Conservation (phyloP, 2,797 vertebrate species). For the Pampus argenteus region DNA sequence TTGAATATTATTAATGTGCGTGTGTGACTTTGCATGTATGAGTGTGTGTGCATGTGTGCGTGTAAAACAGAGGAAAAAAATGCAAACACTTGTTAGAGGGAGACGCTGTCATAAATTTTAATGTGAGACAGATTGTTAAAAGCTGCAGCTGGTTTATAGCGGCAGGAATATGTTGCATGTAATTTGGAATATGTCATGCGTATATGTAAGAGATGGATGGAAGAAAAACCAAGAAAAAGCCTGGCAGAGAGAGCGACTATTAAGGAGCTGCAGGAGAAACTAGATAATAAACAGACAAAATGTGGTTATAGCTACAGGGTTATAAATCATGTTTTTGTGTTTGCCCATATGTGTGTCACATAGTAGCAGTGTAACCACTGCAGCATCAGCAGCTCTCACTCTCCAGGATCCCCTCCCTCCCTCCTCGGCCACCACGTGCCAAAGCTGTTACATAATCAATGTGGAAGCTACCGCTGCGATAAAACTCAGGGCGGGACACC, state of each 20-base stretch:
- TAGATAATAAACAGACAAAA: conserved; percentile 1
- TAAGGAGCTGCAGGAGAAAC: not conserved
- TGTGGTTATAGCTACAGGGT: conserved; percentile 3
- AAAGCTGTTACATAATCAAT: conserved; percentile 69
- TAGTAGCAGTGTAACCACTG: conserved; percentile 49
- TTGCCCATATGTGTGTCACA: conserved; percentile 42
- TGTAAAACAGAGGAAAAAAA: not conserved
- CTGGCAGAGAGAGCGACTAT: not conserved
- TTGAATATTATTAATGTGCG: not conserved
- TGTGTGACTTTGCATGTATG: not conserved
- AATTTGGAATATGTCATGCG: not conserved
- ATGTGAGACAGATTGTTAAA: not conserved
- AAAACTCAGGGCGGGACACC: conserved; percentile 23
- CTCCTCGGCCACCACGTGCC: conserved; percentile 50
- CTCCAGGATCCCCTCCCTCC: conserved; percentile 39
- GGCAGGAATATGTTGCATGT: conserved; percentile 10
- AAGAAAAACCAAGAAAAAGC: conserved; percentile 2
- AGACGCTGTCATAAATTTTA: conserved; percentile 1
- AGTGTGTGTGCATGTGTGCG: not conserved
- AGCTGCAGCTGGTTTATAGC: not conserved
- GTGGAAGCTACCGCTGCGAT: conserved; percentile 50
- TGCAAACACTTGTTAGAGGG: not conserved
- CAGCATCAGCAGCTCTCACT: conserved; percentile 59
- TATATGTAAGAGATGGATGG: not conserved
- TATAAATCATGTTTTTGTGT: conserved; percentile 27